Evolutionary conservation across 2,113 vertebrate genomes (phyloP), one percentile per base, ranked within the genome.

Genomic region (Zapornia atra): DNA sequence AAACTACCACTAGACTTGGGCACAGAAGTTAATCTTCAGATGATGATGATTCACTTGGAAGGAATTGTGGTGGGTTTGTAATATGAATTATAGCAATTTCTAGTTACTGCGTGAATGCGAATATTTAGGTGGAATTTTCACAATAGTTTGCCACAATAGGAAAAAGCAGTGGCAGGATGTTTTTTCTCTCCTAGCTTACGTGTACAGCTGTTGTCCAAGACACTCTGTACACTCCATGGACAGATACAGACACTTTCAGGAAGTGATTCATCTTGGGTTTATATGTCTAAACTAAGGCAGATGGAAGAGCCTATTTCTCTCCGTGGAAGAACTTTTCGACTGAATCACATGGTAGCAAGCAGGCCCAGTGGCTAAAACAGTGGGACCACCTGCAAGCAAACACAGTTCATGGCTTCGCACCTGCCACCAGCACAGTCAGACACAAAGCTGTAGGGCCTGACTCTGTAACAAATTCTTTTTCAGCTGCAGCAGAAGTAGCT

Each of bases 231-330:
- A 13, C 56, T 94, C 34, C 34, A 6, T 31, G 48, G 63, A 88
- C 63, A 70, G 50, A 86, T 33, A 53, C 24, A 83, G 77, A 68
- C 57, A 68, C 70, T 95, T 89, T 82, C 81, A 82, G 73, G 57
- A 96, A 96, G 64, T 79, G 91, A 94, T 92, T 96, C 33, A 89
- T 92, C 73, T 84, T 4, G 3, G 40, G 33, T 86, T 94, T 64
- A 75, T 36, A 76, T 53, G 24, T 82, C 72, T 89, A 75, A 96
- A 96, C 71, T 64, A 71, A 89, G 65, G 61, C 73, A 92, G 38
- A 86, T 61, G 57, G 42, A 91, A 85, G 34, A 94, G 20, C 16
- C 34, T 69, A 6, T 82, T 85, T 85, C 71, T 90, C 48, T 86
- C 60, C 8, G 6, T 22, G 21, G 48, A 90, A 71, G 82, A 94